Conservation (phyloP, 1,140 invertebrate species). For the Heliconius melpomene region DNA sequence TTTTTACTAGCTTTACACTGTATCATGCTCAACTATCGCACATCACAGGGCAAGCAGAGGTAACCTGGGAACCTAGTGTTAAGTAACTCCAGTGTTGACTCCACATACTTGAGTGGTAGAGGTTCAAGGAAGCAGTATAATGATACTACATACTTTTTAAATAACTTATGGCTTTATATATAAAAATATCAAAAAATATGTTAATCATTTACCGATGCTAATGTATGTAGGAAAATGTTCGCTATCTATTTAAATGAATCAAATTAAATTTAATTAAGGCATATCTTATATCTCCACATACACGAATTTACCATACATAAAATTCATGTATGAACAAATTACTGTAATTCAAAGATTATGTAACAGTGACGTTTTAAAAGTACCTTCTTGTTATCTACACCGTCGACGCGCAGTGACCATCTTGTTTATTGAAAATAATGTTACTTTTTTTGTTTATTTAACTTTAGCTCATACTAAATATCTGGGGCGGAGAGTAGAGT, state of each 20-base stretch:
- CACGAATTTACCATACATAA: background rate
- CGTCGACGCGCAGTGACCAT: background rate
- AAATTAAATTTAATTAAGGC: background rate
- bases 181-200: background rate
- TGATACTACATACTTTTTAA: too few relatives aligned
- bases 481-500: too few relatives aligned
- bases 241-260: constrained; percentile 2
- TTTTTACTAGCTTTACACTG: too few relatives aligned
- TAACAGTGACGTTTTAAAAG: background rate
- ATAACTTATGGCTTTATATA: background rate
- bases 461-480: too few relatives aligned
- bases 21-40: too few relatives aligned
- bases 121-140: too few relatives aligned
- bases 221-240: constrained; percentile 7
- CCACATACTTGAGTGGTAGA: too few relatives aligned
- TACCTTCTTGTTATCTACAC: background rate
- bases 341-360: background rate
- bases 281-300: constrained; percentile 2
- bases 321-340: background rate
- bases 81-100: too few relatives aligned
- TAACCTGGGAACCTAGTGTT: too few relatives aligned
- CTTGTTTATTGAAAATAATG: background rate
- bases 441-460: background rate
- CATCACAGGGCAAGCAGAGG: too few relatives aligned
- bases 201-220: background rate